phyloP scores from a whole-genome alignment of 2,888 invertebrate species.

The Mimachlamys varia region DNA sequence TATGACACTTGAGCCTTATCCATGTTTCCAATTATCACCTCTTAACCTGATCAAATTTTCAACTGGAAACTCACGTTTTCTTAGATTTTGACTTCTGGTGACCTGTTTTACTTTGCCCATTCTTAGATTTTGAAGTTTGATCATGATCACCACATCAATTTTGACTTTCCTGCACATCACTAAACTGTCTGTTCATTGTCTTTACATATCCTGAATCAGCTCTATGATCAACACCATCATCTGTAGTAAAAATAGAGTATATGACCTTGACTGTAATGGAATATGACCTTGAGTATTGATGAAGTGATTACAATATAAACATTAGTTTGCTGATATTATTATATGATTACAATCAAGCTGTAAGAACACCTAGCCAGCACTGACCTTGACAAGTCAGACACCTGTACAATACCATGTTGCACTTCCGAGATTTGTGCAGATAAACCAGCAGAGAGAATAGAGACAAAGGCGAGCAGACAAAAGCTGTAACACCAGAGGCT shows the following conservation, averaged over 20 bases:
- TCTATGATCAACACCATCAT: neutral
- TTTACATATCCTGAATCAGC: neutral
- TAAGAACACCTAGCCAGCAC: neutral
- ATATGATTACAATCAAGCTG: neutral
- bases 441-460: neutral
- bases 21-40: too few species aligned
- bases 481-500: slow-evolving; percentile 20
- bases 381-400: slow-evolving; percentile 14
- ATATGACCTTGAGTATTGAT: neutral
- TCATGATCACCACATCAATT: too few species aligned
- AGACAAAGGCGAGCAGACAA: neutral
- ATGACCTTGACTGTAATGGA: neutral
- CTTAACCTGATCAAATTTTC: too few species aligned
- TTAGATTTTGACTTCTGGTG: too few species aligned
- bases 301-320: neutral
- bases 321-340: neutral
- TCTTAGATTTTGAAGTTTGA: too few species aligned
- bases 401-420: neutral
- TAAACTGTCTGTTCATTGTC: too few species aligned
- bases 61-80: too few species aligned
- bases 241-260: neutral
- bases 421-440: neutral
- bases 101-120: too few species aligned
- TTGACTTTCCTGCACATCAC: too few species aligned
- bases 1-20: too few species aligned